These are phyloP conservation scores for Takifugu flavidus DNA, from an alignment of 2,113 vertebrate genomes.

Conservation along the genomic window DNA sequence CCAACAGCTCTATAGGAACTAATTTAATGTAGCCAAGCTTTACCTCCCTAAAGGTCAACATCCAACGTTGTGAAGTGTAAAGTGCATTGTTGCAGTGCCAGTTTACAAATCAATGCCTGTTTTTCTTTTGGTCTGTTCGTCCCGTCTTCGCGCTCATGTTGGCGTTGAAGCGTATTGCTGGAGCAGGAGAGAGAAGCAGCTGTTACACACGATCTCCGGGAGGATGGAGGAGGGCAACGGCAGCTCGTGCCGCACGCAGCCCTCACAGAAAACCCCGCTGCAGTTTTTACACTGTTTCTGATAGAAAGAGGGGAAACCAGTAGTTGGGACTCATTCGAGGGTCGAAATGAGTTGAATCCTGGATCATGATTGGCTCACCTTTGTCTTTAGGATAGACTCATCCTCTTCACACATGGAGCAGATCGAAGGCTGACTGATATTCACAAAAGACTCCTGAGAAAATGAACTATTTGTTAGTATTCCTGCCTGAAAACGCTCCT, in stretches of 20 bases:
- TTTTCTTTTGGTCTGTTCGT: not conserved
- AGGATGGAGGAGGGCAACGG: conserved; percentile 90
- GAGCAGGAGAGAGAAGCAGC: conserved; percentile 80
- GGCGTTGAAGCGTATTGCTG: conserved; percentile 84
- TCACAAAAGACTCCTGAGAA: conserved; percentile 44
- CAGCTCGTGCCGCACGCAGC: conserved; percentile 80
- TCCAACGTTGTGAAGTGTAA: conserved; percentile 5
- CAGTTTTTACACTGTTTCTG: conserved; percentile 88
- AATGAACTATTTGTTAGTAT: not conserved
- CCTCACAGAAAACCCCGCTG: conserved; percentile 78
- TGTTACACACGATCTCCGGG: conserved; percentile 80
- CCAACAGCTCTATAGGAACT: not conserved
- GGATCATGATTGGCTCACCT: conserved; percentile 69
- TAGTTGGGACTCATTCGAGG: no score
- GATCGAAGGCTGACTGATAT: conserved; percentile 48
- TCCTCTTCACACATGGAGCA: conserved; percentile 82
- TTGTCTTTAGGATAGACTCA: conserved; percentile 67
- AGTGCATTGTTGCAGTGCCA: conserved; percentile 42
- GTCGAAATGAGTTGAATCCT: not conserved
- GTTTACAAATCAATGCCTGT: not conserved
- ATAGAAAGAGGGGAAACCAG: conserved; percentile 5
- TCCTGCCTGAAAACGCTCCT: not conserved
- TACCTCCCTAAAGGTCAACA: no score
- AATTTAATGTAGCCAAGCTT: not conserved
- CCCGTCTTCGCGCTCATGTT: conserved; percentile 56